A percentile compares a stretch with the other conserved stretches of the same genome.
These are phyloP conservation scores for Eulimnadia texana DNA, from an alignment of 1,140 invertebrate species.

Conservation along the genomic window DNA sequence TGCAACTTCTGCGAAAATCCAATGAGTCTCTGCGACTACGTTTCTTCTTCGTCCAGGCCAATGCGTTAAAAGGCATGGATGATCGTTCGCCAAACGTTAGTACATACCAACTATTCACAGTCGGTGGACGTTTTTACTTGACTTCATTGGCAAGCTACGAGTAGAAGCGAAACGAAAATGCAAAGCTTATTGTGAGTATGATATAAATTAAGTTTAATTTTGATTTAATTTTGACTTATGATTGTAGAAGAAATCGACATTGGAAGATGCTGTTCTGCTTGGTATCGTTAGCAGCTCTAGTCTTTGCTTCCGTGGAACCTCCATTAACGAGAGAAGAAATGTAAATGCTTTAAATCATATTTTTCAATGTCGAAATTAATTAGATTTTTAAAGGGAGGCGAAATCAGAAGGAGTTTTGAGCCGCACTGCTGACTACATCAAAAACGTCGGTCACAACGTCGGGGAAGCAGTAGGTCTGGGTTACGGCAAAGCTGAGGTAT, in stretches of 20 bases:
- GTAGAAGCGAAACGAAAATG: not conserved
- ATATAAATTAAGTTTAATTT: not conserved
- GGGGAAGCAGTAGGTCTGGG: not conserved
- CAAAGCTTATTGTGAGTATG: not conserved
- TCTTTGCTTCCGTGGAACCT: not conserved
- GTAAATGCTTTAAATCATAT: not conserved
- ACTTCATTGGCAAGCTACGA: not conserved
- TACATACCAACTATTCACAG: not conserved
- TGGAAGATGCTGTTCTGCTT: not conserved
- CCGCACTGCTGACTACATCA: not conserved
- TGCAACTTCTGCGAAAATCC: not conserved
- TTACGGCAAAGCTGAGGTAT: not conserved
- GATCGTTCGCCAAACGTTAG: not conserved
- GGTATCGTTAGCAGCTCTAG: not conserved
- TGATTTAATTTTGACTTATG: not conserved
- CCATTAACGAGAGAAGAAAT: not conserved
- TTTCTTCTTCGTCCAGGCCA: not conserved
- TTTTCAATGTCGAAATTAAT: too few relatives aligned
- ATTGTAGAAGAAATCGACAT: not conserved
- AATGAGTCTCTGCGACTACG: not conserved
- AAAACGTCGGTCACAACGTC: not conserved
- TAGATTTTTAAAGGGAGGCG: not conserved
- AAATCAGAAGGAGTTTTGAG: not conserved
- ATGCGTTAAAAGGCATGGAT: not conserved
- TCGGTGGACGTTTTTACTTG: not conserved